A percentile compares a stretch with the other conserved stretches of the same genome.
These are phyloP conservation scores for Acrobasis suavella DNA, from an alignment of 2,888 invertebrate genomes.

Conservation along the genomic window DNA sequence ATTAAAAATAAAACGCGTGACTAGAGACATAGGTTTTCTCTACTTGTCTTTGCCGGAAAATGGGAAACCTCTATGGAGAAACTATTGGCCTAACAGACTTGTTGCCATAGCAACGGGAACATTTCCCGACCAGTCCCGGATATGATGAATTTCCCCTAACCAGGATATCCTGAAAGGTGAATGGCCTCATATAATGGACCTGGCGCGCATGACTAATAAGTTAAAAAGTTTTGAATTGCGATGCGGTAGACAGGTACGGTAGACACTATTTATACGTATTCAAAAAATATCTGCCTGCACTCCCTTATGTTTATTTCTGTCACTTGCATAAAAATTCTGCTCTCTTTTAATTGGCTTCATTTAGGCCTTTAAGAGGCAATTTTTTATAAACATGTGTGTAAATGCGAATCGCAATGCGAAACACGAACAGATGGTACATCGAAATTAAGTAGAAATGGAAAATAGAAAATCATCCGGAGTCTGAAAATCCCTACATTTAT, in stretches of 20 bases:
- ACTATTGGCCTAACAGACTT: constrained; percentile 70
- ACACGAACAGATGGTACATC: too few relatives aligned
- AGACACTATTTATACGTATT: too few relatives aligned
- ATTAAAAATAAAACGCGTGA: constrained; percentile 16
- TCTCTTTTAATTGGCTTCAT: too few relatives aligned
- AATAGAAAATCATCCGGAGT: too few relatives aligned
- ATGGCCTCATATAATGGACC: constrained; percentile 26
- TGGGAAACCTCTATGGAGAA: constrained; percentile 39
- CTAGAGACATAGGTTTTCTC: neutral
- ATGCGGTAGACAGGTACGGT: neutral
- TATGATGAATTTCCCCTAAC: constrained; percentile 30
- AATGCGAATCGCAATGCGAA: too few relatives aligned
- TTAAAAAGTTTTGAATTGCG: constrained; percentile 24
- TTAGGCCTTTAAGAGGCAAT: too few relatives aligned
- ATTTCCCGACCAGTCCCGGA: constrained; percentile 37
- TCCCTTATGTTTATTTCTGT: too few relatives aligned
- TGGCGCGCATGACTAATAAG: constrained; percentile 19
- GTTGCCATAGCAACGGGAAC: constrained; percentile 56
- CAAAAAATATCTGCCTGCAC: too few relatives aligned
- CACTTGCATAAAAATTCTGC: too few relatives aligned
- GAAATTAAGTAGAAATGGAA: too few relatives aligned
- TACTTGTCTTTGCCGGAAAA: constrained; percentile 45
- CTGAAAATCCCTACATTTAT: too few relatives aligned
- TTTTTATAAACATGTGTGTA: too few relatives aligned
- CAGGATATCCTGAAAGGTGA: constrained; percentile 31